phyloP scores from a whole-genome alignment of 2,797 vertebrate species.

The Cygnus olor region DNA sequence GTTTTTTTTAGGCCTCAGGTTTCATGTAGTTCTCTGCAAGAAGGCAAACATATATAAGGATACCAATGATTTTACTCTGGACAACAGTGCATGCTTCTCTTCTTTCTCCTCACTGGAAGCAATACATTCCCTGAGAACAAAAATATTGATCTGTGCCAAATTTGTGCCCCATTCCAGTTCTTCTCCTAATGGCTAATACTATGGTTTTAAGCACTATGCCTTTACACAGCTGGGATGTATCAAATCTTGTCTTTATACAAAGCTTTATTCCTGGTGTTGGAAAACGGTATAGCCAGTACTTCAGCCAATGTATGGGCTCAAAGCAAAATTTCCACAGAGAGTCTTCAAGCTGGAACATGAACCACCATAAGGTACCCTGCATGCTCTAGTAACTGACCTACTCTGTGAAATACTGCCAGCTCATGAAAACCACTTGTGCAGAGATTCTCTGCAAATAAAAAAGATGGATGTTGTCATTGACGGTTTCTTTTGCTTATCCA shows the following conservation, averaged over 20 bases:
- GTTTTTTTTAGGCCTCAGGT: not conserved
- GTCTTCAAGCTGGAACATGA: not conserved
- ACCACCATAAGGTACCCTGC: not conserved
- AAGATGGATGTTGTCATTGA: not conserved
- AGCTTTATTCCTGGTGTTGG: not conserved
- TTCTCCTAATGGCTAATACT: not conserved
- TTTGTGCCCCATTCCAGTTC: not conserved
- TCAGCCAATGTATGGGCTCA: not conserved
- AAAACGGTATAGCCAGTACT: not conserved
- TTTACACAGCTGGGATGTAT: not conserved
- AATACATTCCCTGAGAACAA: not conserved
- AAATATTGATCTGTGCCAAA: not conserved
- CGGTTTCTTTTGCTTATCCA: not conserved
- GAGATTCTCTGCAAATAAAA: not conserved
- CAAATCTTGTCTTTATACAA: not conserved
- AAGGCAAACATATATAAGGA: not conserved
- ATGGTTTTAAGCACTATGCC: not conserved
- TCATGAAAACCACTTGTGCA: not conserved
- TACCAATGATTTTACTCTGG: not conserved
- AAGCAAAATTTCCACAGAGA: not conserved
- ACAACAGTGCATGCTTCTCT: not conserved
- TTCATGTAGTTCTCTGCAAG: not conserved
- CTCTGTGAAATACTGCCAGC: not conserved
- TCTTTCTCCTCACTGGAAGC: not conserved
- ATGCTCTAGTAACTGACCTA: not conserved